A percentile compares a stretch with the other conserved stretches of the same genome.
phyloP scores from a whole-genome alignment of 2,113 vertebrate genomes.

The Sphyrna mokarran region DNA sequence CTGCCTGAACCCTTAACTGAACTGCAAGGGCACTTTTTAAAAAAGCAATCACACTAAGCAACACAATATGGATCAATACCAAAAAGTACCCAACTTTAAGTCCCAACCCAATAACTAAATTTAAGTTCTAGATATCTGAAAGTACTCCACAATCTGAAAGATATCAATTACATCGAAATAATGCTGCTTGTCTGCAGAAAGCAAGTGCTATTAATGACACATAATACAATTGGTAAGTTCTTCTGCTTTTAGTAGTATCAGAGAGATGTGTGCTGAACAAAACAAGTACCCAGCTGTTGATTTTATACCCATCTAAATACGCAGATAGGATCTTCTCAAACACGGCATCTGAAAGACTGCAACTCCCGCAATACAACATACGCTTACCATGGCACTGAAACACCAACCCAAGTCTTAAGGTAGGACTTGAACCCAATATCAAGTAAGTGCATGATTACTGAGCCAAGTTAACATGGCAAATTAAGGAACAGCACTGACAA shows the following conservation, averaged over 20 bases:
- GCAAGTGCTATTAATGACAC: background rate
- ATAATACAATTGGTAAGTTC: background rate
- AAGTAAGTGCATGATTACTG: background rate
- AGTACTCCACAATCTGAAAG: background rate
- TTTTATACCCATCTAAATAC: background rate
- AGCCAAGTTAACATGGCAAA: background rate
- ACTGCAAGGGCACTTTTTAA: background rate
- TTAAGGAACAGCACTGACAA: background rate
- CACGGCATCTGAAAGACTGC: background rate
- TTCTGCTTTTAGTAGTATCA: background rate
- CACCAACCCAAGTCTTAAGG: background rate
- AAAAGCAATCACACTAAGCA: no score
- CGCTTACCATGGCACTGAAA: background rate
- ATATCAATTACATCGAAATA: background rate
- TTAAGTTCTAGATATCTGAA: background rate
- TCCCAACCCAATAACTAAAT: no score
- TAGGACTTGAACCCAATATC: background rate
- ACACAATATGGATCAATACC: no score
- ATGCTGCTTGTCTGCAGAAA: background rate
- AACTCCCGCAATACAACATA: background rate
- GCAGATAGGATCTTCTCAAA: background rate
- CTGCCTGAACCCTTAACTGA: background rate
- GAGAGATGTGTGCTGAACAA: background rate
- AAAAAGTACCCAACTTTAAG: no score
- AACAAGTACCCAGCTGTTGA: background rate